Conservation (phyloP, 2,888 invertebrate species). For the Pherbina coryleti region DNA sequence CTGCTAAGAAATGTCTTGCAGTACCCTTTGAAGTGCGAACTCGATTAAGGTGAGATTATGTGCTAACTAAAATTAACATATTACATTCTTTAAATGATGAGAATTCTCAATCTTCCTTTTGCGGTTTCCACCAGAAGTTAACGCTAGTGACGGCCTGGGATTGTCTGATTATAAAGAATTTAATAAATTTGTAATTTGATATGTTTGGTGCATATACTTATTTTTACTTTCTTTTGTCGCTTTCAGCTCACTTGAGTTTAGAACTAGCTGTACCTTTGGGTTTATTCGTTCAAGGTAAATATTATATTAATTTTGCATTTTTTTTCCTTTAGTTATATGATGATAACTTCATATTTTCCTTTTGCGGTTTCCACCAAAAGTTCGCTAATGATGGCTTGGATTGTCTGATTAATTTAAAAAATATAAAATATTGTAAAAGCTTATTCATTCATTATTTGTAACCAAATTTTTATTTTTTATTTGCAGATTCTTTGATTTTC, state of each 20-base stretch:
- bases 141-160: conserved; percentile 69
- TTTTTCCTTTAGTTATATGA: conserved; percentile 44
- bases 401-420: conserved; percentile 57
- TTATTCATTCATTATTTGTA: neutral
- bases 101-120: conserved; percentile 70
- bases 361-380: conserved; percentile 81
- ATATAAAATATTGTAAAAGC: neutral
- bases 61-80: neutral
- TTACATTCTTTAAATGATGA: neutral
- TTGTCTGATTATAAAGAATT: conserved; percentile 66
- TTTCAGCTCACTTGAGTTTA: neutral
- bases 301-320: neutral
- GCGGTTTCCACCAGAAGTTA: conserved; percentile 78
- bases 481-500: neutral
- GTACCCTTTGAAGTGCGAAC: no score
- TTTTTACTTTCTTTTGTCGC: neutral
- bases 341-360: conserved; percentile 68
- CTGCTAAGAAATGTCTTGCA: no score
- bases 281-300: neutral
- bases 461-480: neutral
- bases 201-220: no score
- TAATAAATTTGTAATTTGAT: no score
- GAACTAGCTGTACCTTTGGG: neutral
- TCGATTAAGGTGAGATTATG: conserved; percentile 27
- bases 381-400: conserved; percentile 68